phyloP scores from a whole-genome alignment of 2,888 invertebrate genomes.

The Penaeus monodon region DNA sequence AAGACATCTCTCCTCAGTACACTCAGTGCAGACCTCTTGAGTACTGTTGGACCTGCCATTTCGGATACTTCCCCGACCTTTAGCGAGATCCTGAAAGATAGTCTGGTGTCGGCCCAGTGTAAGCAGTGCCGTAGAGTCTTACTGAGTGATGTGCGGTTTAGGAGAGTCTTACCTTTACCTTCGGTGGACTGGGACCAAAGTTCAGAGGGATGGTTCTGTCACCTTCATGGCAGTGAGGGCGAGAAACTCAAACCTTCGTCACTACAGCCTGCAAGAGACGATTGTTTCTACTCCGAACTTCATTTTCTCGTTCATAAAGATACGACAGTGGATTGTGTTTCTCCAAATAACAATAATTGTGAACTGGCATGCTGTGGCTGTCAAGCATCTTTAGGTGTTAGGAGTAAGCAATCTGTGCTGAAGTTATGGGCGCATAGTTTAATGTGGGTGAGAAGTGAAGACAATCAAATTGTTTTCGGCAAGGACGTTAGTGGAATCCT shows the following conservation, averaged over 20 bases:
- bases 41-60: neutral
- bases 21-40: conserved; percentile 33
- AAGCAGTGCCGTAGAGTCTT: conserved; percentile 22
- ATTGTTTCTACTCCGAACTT: conserved; percentile 49
- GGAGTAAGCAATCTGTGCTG: neutral
- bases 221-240: conserved; percentile 39
- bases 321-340: neutral
- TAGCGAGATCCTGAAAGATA: neutral
- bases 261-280: conserved; percentile 37
- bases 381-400: conserved; percentile 22
- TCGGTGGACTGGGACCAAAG: conserved; percentile 57
- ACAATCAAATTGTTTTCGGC: conserved; percentile 4
- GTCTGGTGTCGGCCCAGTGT: conserved; percentile 13
- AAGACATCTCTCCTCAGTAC: conserved; percentile 38
- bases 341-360: neutral
- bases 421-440: conserved; percentile 47
- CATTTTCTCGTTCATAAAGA: conserved; percentile 39
- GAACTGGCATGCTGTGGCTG: conserved; percentile 17
- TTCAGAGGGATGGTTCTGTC: conserved; percentile 56
- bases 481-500: conserved; percentile 31
- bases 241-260: conserved; percentile 44
- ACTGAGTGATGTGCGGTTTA: conserved; percentile 12
- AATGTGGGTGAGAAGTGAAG: conserved; percentile 21
- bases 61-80: neutral
- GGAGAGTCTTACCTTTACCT: conserved; percentile 41